phyloP scores from a whole-genome alignment of 1,140 invertebrate genomes.

The Tetramorium parvispinum region DNA sequence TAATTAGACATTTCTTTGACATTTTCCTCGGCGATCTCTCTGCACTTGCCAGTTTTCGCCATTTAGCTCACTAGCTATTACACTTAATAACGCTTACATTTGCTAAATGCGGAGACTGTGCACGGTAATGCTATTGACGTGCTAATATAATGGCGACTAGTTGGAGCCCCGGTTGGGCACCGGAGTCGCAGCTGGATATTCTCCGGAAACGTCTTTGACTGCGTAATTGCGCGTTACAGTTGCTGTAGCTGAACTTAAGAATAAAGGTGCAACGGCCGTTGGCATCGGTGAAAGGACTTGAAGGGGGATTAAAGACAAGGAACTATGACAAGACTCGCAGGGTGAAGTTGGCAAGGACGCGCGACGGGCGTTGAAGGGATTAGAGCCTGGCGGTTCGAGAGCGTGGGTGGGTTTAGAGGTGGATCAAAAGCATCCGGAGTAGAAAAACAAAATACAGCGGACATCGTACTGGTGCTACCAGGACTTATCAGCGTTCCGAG shows the following conservation, averaged over 20 bases:
- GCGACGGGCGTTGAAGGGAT: conserved; percentile 51
- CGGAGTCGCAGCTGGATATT: conserved; percentile 21
- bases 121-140: conserved; percentile 53
- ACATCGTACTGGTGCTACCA: neutral
- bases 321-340: conserved; percentile 40
- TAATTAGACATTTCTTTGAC: conserved; percentile 51
- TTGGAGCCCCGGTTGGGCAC: neutral
- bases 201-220: conserved; percentile 41
- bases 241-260: conserved; percentile 32
- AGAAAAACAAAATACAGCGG: conserved; percentile 49
- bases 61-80: no score
- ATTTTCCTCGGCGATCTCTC: conserved; percentile 40
- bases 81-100: conserved; percentile 33
- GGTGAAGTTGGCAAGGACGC: conserved; percentile 34
- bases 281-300: conserved; percentile 32
- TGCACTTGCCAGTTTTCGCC: neutral
- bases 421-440: conserved; percentile 50
- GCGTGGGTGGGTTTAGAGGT: conserved; percentile 34
- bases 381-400: conserved; percentile 26
- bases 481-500: conserved; percentile 47
- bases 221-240: conserved; percentile 50
- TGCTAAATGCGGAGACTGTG: conserved; percentile 33
- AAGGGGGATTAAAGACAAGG: conserved; percentile 51
- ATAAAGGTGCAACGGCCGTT: conserved; percentile 45
- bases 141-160: conserved; percentile 53